Conservation (phyloP, 2,113 vertebrate genomes). For the Amphiprion percula region DNA sequence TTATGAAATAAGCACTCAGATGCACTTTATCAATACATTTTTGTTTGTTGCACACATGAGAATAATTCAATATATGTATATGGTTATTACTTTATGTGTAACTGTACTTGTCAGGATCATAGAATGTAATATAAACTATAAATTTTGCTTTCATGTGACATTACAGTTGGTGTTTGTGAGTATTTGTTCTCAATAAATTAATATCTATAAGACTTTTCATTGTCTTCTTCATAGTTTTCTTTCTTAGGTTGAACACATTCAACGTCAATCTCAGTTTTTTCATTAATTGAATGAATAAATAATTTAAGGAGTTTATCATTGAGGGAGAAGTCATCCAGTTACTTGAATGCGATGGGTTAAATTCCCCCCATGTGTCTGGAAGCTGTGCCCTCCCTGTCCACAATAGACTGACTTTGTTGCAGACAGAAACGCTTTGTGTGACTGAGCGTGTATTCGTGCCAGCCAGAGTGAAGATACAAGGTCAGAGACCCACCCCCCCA, state of each 20-base stretch:
- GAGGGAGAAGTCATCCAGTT: conserved; percentile 26
- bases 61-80: not conserved
- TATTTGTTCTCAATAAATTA: conserved; percentile 27
- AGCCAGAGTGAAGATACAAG: conserved; percentile 79
- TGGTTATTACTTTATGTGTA: not conserved
- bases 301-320: conserved; percentile 39
- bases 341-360: conserved; percentile 61
- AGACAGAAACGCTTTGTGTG: conserved; percentile 79
- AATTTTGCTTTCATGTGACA: not conserved
- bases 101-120: not conserved
- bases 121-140: conserved; percentile 14
- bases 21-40: conserved; percentile 32
- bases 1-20: not conserved
- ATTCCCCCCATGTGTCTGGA: conserved; percentile 54
- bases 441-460: conserved; percentile 72
- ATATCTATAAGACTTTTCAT: conserved; percentile 7
- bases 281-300: not conserved
- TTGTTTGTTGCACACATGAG: not conserved
- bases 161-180: too few species aligned
- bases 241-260: not conserved
- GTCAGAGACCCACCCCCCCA: conserved; percentile 49
- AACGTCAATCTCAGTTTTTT: not conserved
- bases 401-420: conserved; percentile 76
- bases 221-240: not conserved
- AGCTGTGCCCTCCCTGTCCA: conserved; percentile 45